These are phyloP conservation scores for Noctua pronuba DNA, from an alignment of 2,888 invertebrate genomes.

Conservation along the genomic window DNA sequence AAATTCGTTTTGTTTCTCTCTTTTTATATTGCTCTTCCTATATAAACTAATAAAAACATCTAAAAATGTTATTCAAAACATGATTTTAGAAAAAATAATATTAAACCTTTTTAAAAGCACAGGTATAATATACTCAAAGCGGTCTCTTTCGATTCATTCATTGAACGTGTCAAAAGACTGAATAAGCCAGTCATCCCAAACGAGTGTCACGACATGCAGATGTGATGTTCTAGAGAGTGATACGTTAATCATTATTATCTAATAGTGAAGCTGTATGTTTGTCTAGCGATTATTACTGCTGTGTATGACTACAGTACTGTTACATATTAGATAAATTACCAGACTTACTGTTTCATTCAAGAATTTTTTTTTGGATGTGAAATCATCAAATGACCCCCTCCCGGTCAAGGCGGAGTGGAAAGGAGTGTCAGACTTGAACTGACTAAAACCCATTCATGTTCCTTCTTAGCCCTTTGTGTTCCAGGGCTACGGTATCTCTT, in stretches of 20 bases:
- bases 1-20: background rate
- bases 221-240: background rate
- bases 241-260: background rate
- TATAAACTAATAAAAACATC: background rate
- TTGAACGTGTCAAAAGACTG: constrained; percentile 28
- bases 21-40: background rate
- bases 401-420: no score
- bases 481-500: no score
- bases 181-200: constrained; percentile 39
- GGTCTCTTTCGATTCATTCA: constrained; percentile 15
- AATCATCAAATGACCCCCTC: no score
- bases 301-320: background rate
- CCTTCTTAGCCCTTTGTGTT: no score
- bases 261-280: constrained; percentile 4
- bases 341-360: background rate
- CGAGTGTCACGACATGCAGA: constrained; percentile 2
- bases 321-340: no score
- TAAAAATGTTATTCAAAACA: background rate
- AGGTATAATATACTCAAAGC: constrained; percentile 3
- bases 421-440: no score
- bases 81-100: constrained; percentile 6
- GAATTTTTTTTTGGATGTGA: no score
- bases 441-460: no score
- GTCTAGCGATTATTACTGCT: background rate
- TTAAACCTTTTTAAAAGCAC: background rate